Evolutionary conservation across 1,140 invertebrate species (phyloP).

Genomic region (Neotoxoptera formosana): DNA sequence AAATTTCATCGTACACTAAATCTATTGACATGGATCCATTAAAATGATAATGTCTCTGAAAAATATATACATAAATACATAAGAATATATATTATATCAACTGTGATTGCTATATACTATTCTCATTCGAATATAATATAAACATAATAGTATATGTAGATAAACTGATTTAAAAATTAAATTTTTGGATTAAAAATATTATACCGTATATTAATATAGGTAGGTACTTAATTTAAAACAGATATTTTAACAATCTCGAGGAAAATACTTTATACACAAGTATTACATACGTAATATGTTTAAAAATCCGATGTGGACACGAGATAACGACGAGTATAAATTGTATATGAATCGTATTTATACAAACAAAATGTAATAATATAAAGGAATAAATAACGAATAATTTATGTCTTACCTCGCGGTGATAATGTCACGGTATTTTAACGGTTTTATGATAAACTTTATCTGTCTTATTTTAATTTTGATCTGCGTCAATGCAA

Average conservation of each 20-base stretch:
- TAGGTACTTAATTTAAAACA: not conserved
- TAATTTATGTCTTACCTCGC: not conserved
- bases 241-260: not conserved
- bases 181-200: not conserved
- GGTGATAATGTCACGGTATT: not conserved
- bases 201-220: not conserved
- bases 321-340: not conserved
- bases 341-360: not conserved
- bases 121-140: not conserved
- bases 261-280: not conserved
- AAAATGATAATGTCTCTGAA: no score
- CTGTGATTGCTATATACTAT: no score
- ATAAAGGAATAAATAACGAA: constrained; percentile 11
- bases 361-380: not conserved
- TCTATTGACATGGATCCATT: no score
- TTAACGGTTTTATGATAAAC: constrained; percentile 30
- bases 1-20: no score
- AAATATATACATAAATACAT: no score
- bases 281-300: not conserved
- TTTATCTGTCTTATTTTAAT: constrained; percentile 20
- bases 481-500: constrained; percentile 5
- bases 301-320: not conserved
- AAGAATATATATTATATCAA: no score
- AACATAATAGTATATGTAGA: not conserved
- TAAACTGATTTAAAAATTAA: not conserved